phyloP scores from a whole-genome alignment of 2,888 invertebrate genomes.

The Labia minor region DNA sequence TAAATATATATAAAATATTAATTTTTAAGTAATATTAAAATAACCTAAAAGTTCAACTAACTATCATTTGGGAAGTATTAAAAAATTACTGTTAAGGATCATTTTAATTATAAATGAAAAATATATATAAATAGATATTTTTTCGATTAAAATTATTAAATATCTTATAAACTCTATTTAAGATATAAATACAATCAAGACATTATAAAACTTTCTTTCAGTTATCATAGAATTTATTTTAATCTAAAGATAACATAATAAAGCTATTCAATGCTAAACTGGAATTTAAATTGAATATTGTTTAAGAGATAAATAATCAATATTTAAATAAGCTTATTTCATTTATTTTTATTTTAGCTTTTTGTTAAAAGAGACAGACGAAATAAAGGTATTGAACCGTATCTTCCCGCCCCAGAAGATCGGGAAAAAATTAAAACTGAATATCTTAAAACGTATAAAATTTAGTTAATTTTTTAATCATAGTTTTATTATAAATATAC shows the following conservation, averaged over 20 bases:
- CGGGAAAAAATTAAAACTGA: constrained; percentile 54
- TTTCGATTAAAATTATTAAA: too few relatives aligned
- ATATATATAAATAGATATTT: too few relatives aligned
- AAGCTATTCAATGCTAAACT: too few relatives aligned
- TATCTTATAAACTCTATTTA: background rate
- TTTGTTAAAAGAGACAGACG: constrained; percentile 48
- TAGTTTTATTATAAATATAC: background rate
- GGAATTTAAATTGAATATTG: background rate
- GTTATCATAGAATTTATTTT: background rate
- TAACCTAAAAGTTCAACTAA: too few relatives aligned
- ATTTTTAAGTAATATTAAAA: background rate
- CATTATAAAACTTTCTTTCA: background rate
- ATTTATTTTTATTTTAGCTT: constrained; percentile 40
- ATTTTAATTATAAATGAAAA: too few relatives aligned
- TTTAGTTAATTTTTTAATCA: background rate
- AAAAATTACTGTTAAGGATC: too few relatives aligned
- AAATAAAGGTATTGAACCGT: constrained; percentile 51
- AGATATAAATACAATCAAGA: background rate
- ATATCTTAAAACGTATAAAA: constrained; percentile 32
- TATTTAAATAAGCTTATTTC: constrained; percentile 17
- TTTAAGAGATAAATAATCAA: background rate
- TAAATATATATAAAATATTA: background rate
- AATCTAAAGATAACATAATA: background rate
- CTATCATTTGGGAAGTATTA: too few relatives aligned
- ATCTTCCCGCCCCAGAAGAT: constrained; percentile 58